Base-by-base conservation (phyloP, 2,888 invertebrate genomes). In the Urechis unicinctus region DNA sequence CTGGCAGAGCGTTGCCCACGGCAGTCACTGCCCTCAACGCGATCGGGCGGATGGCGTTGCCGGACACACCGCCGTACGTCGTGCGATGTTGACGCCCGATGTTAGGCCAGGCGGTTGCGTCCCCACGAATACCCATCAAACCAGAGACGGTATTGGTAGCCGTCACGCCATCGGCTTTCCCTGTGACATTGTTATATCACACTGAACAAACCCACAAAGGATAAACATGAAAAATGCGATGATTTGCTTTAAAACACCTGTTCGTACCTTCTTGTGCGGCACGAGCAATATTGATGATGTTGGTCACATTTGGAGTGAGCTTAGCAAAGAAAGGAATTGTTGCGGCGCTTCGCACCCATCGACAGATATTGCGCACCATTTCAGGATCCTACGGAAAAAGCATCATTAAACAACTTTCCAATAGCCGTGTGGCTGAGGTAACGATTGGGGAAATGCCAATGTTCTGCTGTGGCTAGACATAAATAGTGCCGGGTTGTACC, bases 141-240 rank as follows among this genome's bases (percentile, higher is more conserved):
- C 95, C 95, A 26, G 91, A 91, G 0, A 98, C 91, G 0, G 97
- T 98, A 78, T 98, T 98, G 55, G 97, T 97, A 0, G 96, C 95
- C 0, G 97, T 91, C 0, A 97, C 96, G 1, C 97, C 97, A 76
- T 86, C 85, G 1, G 97, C 97, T 2, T 88, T 87, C 53, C 95
- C 93, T 88, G 66, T 13, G 36, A 9, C n/a, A 25, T 47, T 5
- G 26, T 47, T 3, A 26, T 13, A 36, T 13, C 13, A n/a, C n/a
- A n/a, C n/a, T n/a, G n/a, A n/a, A n/a, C n/a, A n/a, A n/a, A n/a
- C n/a, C n/a, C n/a, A n/a, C n/a, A n/a, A n/a, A n/a, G n/a, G 9
- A 45, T 6, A 45, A 21, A 45, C n/a, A 45, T 21, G 13, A 45
- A 6, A 17, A 26, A 49, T 29, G 28, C 17, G 6, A 49, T 13